Evolutionary conservation across 2,113 vertebrate genomes (phyloP), one percentile per base, ranked within the genome.

Genomic region (Lamprologus speciosus): DNA sequence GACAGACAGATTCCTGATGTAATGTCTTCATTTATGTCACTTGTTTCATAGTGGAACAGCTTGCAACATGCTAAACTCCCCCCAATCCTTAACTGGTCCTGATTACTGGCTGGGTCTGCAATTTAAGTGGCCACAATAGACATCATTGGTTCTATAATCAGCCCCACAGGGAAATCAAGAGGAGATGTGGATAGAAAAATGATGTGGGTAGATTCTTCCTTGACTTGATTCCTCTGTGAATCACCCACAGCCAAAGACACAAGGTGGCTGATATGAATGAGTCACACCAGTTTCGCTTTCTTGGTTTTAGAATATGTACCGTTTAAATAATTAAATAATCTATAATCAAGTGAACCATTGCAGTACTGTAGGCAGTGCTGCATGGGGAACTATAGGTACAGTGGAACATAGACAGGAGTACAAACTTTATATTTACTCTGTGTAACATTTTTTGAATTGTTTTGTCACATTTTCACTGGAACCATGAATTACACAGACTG

Each of bases 91-190:
- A 87, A 88, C 82, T 92, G 85, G 58, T 60, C 19, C 89, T 93
- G 93, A 95, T 94, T 94, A 90, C 83, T 83, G 23, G 45, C 85
- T 17, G 37, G 60, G 51, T 81, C 82, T 87, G 42, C 81, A 82
- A 88, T 85, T 92, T 89, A 88, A 50, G 84, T 78, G 83, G 60
- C 83, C 81, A 87, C 89, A 92, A 85, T 90, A 86, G 89, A 85
- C 81, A 53, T 86, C 55, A 84, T 83, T 84, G 63, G 58, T 42
- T 55, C 65, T 80, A 31, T 89, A 94, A 93, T 90, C 91, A 92
- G 82, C 78, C 90, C 85, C 68, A 63, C 58, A 37, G 89, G 91
- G 91, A 94, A 91, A 91, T 92, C 89, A 89, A 80, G 83, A 65
- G 23, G 58, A 63, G 57, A 80, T 78, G 82, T 87, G 60, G 86